Evolutionary conservation across 2,797 vertebrate species (phyloP), one percentile per base, ranked within the genome.

Genomic region (Anableps anableps): DNA sequence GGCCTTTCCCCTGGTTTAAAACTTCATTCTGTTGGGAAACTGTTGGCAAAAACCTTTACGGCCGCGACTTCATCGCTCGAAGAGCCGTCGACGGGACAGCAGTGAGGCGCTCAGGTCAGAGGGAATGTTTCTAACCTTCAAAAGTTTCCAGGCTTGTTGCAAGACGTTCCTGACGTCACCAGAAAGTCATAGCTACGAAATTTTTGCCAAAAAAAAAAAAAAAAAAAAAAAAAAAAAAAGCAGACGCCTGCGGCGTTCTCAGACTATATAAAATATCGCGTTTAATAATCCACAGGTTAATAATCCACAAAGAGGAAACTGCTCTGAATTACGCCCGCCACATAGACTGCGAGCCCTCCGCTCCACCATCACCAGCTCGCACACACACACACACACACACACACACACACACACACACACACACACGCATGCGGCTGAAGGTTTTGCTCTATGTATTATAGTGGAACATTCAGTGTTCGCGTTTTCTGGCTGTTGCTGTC

Each of bases 51-150:
- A 53, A 23, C 19, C 21, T 47, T 14, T 34, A n/a, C 41, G 23
- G 1, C 6, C 26, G 26, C 1, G 74, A 29, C 7, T 41, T 48
- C 64, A 38, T 16, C 74, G 51, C 5, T 31, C n/a, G 26, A 81
- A 71, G 60, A 58, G 62, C 36, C 47, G 77, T 45, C 83, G 73
- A 75, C 78, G 78, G 85, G 78, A 89, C 26, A 16, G 84, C 82
- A 89, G 41, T 41, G 36, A 78, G 75, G n/a, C 66, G 38, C 71
- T 78, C 91, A 93, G 92, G 92, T 93, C 83, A 89, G 91, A 72
- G 5, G 26, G 1, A 51, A 23, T 19, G 53, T 80, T 87, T 82
- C 5, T 55, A 79, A 85, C 79, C 86, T 78, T 84, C 75, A 89
- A 87, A 93, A 93, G 70, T 92, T 93, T 94, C 71, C 80, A 80